A percentile compares a stretch with the other conserved stretches of the same genome.
Evolutionary conservation across 2,797 vertebrate species (phyloP).

Genomic region (Hafferia zeledoni): DNA sequence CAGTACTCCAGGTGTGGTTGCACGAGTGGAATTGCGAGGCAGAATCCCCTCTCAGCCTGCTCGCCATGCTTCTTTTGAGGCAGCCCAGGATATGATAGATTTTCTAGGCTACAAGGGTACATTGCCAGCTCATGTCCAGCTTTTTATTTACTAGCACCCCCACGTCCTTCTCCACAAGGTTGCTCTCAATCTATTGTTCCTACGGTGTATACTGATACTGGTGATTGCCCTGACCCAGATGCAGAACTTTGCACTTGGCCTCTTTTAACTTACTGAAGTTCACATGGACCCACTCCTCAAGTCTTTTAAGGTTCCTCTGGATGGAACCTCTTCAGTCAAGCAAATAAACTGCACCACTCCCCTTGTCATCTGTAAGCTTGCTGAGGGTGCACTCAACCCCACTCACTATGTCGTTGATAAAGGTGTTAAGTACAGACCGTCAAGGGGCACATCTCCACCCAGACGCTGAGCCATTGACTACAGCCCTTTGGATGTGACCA

Average conservation of each 20-base stretch:
- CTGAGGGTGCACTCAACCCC: neutral
- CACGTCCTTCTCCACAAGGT: neutral
- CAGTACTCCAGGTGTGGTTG: neutral
- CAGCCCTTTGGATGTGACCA: neutral
- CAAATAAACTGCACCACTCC: fast-evolving
- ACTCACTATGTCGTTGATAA: neutral
- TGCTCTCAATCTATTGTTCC: neutral
- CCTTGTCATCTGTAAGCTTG: neutral
- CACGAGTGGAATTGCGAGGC: neutral
- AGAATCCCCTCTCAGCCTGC: neutral
- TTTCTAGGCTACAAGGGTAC: neutral
- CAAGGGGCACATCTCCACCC: neutral
- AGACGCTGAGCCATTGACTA: neutral
- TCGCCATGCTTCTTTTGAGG: neutral
- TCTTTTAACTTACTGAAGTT: neutral
- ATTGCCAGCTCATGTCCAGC: neutral
- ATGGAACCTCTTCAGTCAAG: neutral
- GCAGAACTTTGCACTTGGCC: neutral
- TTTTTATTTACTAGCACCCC: neutral
- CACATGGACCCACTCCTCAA: neutral
- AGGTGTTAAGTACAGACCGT: neutral
- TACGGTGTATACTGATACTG: neutral
- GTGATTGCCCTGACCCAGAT: neutral
- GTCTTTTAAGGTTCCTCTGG: neutral
- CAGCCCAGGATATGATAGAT: neutral